Evolutionary conservation across 2,888 invertebrate species (phyloP).

Genomic region (Rhodophaea formosa): DNA sequence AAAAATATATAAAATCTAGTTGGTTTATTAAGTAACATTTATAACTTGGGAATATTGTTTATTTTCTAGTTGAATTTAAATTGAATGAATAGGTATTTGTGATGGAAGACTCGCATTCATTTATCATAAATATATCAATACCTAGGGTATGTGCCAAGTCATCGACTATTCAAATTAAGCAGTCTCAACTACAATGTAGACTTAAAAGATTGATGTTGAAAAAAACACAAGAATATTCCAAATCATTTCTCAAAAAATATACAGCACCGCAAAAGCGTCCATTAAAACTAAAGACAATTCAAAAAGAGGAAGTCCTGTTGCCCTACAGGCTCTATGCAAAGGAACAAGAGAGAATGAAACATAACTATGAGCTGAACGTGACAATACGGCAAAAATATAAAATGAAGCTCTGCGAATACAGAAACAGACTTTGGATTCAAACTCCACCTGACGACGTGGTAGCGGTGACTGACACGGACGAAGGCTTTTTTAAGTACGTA

Average conservation of each 20-base stretch:
- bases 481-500: constrained; percentile 48
- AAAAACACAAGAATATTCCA: constrained; percentile 32
- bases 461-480: constrained; percentile 50
- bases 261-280: constrained; percentile 38
- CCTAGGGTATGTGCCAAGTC: constrained; percentile 26
- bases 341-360: constrained; percentile 40
- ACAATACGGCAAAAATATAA: constrained; percentile 51
- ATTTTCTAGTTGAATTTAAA: constrained; percentile 22
- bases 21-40: not conserved
- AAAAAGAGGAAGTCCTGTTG: constrained; percentile 47
- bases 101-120: constrained; percentile 39
- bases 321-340: constrained; percentile 52
- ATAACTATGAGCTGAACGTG: constrained; percentile 40
- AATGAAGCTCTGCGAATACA: constrained; percentile 44
- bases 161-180: constrained; percentile 25
- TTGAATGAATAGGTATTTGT: constrained; percentile 28
- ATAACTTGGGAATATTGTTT: constrained; percentile 11
- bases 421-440: constrained; percentile 42
- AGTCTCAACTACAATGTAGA: constrained; percentile 25
- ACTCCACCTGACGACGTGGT: constrained; percentile 41
- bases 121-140: constrained; percentile 6
- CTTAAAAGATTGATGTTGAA: constrained; percentile 17
- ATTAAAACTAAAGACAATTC: constrained; percentile 37
- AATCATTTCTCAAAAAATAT: constrained; percentile 35
- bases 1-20: constrained; percentile 6